Conservation (phyloP, 2,113 vertebrate genomes). For the Gymnogyps californianus region DNA sequence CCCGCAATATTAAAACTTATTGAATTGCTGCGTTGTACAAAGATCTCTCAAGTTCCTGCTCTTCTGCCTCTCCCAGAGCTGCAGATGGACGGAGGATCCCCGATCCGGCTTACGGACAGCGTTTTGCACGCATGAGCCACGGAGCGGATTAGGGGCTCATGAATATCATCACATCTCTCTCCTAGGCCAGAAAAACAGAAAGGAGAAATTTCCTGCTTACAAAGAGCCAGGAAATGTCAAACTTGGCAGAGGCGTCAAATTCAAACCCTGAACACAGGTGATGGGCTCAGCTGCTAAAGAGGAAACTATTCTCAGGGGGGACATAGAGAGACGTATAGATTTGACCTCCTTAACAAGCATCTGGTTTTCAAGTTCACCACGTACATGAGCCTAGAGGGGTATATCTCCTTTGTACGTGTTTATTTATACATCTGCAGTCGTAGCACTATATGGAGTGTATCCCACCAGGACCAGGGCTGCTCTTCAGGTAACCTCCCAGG, state of each 20-base stretch:
- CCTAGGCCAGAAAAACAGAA: neutral
- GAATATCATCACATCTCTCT: neutral
- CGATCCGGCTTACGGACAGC: neutral
- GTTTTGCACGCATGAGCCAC: neutral
- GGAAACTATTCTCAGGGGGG: neutral
- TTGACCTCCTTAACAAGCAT: neutral
- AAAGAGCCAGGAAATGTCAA: neutral
- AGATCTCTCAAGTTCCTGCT: neutral
- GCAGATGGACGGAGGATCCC: neutral
- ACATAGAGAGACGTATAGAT: neutral
- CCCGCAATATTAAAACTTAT: neutral
- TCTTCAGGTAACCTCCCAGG: neutral
- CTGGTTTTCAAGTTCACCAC: neutral
- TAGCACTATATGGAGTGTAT: neutral
- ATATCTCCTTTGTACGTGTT: rapidly evolving
- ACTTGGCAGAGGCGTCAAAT: neutral
- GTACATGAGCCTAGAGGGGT: neutral
- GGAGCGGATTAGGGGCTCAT: neutral
- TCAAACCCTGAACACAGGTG: neutral
- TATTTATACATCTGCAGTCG: neutral
- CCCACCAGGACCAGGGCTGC: neutral
- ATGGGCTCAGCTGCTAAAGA: neutral
- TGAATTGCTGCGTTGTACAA: neutral
- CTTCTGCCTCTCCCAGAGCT: neutral
- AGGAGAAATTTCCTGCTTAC: neutral